phyloP scores from a whole-genome alignment of 2,888 invertebrate genomes.

The Theretra japonica region DNA sequence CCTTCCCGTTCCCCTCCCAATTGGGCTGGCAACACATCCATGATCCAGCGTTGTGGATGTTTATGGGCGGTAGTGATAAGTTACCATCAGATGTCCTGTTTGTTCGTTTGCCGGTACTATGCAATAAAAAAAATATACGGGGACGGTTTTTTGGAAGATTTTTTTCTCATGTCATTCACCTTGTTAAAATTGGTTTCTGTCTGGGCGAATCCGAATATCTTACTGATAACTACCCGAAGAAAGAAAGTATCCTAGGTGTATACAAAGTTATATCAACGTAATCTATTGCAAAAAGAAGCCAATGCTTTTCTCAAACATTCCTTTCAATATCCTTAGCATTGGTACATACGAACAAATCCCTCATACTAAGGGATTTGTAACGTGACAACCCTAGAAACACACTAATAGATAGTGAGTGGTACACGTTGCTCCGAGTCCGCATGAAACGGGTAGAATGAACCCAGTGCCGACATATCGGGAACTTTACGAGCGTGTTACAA shows the following conservation, averaged over 20 bases:
- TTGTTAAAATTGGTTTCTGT: no score
- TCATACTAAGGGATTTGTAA: constrained; percentile 25
- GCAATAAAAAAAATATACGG: background rate
- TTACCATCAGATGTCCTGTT: no score
- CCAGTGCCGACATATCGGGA: constrained; percentile 6
- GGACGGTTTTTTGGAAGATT: background rate
- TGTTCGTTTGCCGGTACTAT: no score
- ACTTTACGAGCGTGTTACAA: constrained; percentile 9
- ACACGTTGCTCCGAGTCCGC: background rate
- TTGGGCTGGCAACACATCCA: no score
- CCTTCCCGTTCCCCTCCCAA: no score
- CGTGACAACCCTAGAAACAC: constrained; percentile 22
- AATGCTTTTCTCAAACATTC: background rate
- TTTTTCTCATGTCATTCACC: background rate
- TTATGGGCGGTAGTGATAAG: no score
- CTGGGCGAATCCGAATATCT: no score
- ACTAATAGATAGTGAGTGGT: constrained; percentile 19
- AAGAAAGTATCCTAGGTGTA: no score
- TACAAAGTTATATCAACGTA: background rate
- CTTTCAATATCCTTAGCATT: constrained; percentile 5
- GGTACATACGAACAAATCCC: constrained; percentile 16
- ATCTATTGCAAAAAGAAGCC: background rate
- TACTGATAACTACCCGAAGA: no score
- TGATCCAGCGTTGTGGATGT: no score
- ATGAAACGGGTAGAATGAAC: constrained; percentile 8